Evolutionary conservation across 2,797 vertebrate species (phyloP).

Genomic region (Falco cherrug): DNA sequence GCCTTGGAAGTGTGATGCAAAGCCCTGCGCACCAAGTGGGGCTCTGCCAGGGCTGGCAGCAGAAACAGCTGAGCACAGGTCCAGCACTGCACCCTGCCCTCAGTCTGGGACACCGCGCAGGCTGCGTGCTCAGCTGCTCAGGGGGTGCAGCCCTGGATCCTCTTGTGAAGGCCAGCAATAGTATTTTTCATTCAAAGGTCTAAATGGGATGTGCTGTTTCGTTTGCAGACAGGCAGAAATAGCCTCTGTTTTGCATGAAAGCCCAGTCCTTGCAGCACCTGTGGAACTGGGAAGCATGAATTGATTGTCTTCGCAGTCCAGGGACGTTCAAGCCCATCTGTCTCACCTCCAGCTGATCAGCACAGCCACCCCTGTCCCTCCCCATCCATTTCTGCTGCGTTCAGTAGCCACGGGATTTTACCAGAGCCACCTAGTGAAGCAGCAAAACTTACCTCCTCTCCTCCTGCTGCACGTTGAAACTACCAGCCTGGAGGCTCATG

Average conservation of each 20-base stretch:
- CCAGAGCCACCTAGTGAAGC: background rate
- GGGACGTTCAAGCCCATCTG: background rate
- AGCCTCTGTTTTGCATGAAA: background rate
- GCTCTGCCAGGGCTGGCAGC: background rate
- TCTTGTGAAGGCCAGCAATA: background rate
- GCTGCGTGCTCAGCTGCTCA: accelerated
- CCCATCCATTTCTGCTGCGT: background rate
- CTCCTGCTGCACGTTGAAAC: background rate
- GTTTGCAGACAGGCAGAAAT: accelerated
- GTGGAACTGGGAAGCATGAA: background rate
- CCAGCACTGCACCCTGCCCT: accelerated
- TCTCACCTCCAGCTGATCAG: background rate
- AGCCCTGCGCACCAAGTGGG: accelerated
- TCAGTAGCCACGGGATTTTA: background rate
- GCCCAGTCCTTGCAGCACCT: accelerated
- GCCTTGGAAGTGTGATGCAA: background rate
- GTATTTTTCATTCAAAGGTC: background rate
- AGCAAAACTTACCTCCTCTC: background rate
- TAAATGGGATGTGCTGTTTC: background rate
- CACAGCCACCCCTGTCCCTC: accelerated
- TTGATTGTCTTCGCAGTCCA: background rate
- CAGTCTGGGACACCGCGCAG: background rate
- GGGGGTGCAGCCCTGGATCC: background rate
- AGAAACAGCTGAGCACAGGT: background rate
- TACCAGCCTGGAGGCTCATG: accelerated